Evolutionary conservation across 2,113 vertebrate genomes (phyloP).

Genomic region (Excalfactoria chinensis): DNA sequence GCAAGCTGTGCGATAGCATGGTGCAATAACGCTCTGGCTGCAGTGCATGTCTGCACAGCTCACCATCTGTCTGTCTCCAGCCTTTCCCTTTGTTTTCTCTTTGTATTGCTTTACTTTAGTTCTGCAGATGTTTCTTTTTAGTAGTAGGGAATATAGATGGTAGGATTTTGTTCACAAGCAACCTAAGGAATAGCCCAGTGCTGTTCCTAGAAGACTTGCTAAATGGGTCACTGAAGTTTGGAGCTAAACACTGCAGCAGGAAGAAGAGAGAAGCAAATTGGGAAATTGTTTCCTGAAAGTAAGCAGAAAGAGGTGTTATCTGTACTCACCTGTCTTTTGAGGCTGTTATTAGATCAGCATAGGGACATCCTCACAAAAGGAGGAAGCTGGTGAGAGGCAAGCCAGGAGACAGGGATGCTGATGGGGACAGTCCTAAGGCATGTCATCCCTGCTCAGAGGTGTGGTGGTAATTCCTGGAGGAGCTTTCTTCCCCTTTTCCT

Average conservation of each 20-base stretch:
- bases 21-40: neutral
- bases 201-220: slow-evolving; percentile 1
- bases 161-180: slow-evolving; percentile 28
- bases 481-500: neutral
- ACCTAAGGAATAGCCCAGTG: neutral
- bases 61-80: slow-evolving; percentile 8
- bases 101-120: slow-evolving; percentile 8
- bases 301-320: slow-evolving; percentile 33
- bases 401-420: slow-evolving; percentile 20
- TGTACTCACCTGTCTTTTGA: neutral
- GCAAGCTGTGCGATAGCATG: neutral
- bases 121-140: neutral
- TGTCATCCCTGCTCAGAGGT: neutral
- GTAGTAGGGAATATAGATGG: neutral
- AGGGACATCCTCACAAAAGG: slow-evolving; percentile 51
- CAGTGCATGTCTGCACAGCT: neutral
- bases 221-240: neutral
- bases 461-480: neutral
- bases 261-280: slow-evolving; percentile 21
- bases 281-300: slow-evolving; percentile 43
- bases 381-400: slow-evolving; percentile 6
- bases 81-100: neutral
- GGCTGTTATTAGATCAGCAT: slow-evolving; percentile 52
- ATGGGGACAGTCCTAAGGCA: neutral
- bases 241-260: neutral